phyloP scores from a whole-genome alignment of 23 tunicate genomes.

The Halocynthia aurantium region DNA sequence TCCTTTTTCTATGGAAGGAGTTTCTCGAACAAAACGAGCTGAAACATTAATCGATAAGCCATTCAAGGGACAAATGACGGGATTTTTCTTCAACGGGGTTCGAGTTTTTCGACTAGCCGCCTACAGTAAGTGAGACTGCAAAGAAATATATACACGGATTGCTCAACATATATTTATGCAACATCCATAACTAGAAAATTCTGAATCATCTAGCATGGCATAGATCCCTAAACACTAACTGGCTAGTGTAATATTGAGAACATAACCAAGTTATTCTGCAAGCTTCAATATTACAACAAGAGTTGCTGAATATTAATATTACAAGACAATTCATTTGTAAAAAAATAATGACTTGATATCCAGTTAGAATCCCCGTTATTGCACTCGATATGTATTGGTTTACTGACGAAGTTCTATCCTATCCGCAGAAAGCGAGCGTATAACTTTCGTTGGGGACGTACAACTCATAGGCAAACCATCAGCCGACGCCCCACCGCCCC shows the following conservation, averaged over 20 bases:
- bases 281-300: too few relatives aligned
- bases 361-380: not conserved
- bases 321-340: too few relatives aligned
- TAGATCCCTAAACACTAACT: too few relatives aligned
- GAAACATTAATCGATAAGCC: slow-evolving; percentile 9
- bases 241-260: too few relatives aligned
- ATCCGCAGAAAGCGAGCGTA: slow-evolving; percentile 21
- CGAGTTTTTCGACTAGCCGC: slow-evolving; percentile 46
- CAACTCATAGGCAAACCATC: slow-evolving; percentile 26
- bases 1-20: not conserved
- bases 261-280: too few relatives aligned
- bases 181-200: too few relatives aligned
- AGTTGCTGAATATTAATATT: too few relatives aligned
- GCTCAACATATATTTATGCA: too few relatives aligned
- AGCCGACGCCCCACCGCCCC: slow-evolving; percentile 16
- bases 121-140: slow-evolving; percentile 20
- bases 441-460: slow-evolving; percentile 52
- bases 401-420: slow-evolving; percentile 2
- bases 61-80: slow-evolving; percentile 70
- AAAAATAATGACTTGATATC: not conserved
- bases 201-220: too few relatives aligned
- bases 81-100: slow-evolving; percentile 69
- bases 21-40: slow-evolving; percentile 4
- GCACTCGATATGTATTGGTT: not conserved
- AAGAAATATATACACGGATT: too few relatives aligned